phyloP scores from a whole-genome alignment of 2,888 invertebrate species.

The Encarsia formosa region DNA sequence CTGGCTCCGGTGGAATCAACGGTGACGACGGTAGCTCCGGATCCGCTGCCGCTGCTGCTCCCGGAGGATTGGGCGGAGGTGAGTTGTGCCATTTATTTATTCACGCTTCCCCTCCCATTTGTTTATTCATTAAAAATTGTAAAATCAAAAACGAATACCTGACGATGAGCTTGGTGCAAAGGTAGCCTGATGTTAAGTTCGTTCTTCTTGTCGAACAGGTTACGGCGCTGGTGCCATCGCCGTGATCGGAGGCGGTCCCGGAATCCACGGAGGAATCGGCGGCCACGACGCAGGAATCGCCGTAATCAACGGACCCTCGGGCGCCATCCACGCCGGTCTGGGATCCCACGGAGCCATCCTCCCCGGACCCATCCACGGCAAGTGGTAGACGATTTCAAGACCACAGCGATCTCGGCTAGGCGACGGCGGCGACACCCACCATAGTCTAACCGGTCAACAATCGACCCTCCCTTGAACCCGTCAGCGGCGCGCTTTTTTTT shows the following conservation, averaged over 20 bases:
- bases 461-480: constrained; percentile 20
- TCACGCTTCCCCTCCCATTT: too few species aligned
- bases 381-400: constrained; percentile 45
- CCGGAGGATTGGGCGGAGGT: constrained; percentile 37
- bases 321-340: constrained; percentile 51
- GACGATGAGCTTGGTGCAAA: constrained; percentile 14
- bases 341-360: constrained; percentile 52
- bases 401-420: constrained; percentile 50
- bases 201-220: constrained; percentile 21
- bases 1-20: constrained; percentile 49
- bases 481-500: constrained; percentile 46
- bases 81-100: too few species aligned
- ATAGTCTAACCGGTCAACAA: constrained; percentile 48
- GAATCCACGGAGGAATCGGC: constrained; percentile 47
- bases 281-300: constrained; percentile 51
- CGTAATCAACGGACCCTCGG: constrained; percentile 51
- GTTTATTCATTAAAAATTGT: too few species aligned
- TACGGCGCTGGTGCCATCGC: constrained; percentile 46
- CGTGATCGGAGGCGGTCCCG: constrained; percentile 46
- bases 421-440: constrained; percentile 51
- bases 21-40: constrained; percentile 51
- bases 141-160: constrained; percentile 9
- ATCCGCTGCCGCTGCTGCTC: constrained; percentile 48
- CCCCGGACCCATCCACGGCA: constrained; percentile 45
- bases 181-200: constrained; percentile 25